Evolutionary conservation across 2,113 vertebrate species (phyloP), one percentile per base, ranked within the genome.

Genomic region (Phylloscopus trochilus): DNA sequence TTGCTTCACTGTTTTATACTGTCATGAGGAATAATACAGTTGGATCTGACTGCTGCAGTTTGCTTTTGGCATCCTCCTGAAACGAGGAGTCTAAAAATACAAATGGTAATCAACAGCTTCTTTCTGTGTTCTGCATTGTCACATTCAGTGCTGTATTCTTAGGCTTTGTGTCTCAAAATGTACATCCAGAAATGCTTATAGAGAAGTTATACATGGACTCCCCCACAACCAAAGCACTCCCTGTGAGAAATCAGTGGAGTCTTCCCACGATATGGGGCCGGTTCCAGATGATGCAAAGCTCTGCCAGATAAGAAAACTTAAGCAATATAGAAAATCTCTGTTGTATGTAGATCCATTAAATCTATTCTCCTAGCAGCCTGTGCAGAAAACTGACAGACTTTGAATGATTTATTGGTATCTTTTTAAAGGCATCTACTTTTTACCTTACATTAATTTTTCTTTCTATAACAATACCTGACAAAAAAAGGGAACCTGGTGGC

Each of bases 341-440:
- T 41, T 89, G 56, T 83, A 64, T 56, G 92, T 49, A 91, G 80
- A 89, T 53, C 83, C 89, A 75, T 84, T 92, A 84, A 91, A 84
- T 89, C 74, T 81, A 26, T 64, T 84, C 66, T 63, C 60, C 60
- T 28, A 78, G 73, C 83, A 93, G 70, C 64, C 79, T 59, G 56
- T 72, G 86, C 64, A 91, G 44, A 91, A 96, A 94, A 82, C 83
- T 89, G 92, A 92, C 64, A 83, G 91, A 72, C 66, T 87, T 78
- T 44, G 64, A 93, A 82, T 91, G 92, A 97, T 93, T 96, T 93
- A 91, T 91, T 60, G 85, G 68, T 84, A 22, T 28, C 52, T 93
- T 87, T 92, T 83, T 72, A 75, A 91, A 93, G 69, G 56, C 78
- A 82, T 44, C 66, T 89, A 35, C 73, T 82, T 92, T 53, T 77